Evolutionary conservation across 2,113 vertebrate genomes (phyloP).

Genomic region (Spea bombifrons): DNA sequence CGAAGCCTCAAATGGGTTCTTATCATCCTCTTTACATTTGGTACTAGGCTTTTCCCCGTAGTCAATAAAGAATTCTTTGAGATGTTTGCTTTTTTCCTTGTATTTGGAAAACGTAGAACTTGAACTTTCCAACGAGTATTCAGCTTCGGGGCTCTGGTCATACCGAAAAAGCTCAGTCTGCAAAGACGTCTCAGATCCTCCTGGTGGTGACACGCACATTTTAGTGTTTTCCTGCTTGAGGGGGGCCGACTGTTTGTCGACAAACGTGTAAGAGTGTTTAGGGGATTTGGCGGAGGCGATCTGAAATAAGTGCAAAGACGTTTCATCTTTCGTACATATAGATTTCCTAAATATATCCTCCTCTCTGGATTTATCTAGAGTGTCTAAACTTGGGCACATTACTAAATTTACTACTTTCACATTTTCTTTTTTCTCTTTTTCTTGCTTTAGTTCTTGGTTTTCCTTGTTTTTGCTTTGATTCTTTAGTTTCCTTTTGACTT

Average conservation of each 20-base stretch:
- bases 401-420: conserved; percentile 77
- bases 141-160: conserved; percentile 83
- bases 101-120: conserved; percentile 90
- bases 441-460: conserved; percentile 86
- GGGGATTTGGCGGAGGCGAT: conserved; percentile 87
- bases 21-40: conserved; percentile 79
- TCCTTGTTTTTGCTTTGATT: conserved; percentile 98
- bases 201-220: conserved; percentile 81
- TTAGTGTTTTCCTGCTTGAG: conserved; percentile 92
- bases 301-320: conserved; percentile 91
- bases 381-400: conserved; percentile 70
- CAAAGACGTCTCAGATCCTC: conserved; percentile 72
- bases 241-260: conserved; percentile 84
- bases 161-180: conserved; percentile 77
- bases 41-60: conserved; percentile 77
- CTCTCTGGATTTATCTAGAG: conserved; percentile 81
- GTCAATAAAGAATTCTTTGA: conserved; percentile 81
- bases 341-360: conserved; percentile 93
- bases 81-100: conserved; percentile 92
- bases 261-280: conserved; percentile 84
- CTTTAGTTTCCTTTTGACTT: conserved; percentile 92
- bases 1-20: conserved; percentile 74
- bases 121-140: conserved; percentile 85
- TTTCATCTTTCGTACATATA: conserved; percentile 93
- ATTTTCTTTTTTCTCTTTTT: conserved; percentile 88